Base-by-base conservation (phyloP, 2,888 invertebrate species). In the Lepidochrysops patricia region DNA sequence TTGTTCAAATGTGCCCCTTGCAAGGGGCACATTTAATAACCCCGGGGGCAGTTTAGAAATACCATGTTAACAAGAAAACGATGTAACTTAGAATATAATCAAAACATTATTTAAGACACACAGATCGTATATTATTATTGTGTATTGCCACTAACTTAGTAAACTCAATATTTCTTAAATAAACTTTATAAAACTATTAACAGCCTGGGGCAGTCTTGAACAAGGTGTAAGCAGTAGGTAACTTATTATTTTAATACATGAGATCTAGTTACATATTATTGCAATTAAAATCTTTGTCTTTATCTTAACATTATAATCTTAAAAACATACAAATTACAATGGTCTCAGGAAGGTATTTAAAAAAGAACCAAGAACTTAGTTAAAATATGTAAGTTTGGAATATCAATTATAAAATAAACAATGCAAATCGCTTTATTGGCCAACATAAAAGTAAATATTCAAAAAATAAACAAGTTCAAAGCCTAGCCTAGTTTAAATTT, bases 381-480 rank as follows among this genome's bases (percentile, higher is more conserved):
- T n/a, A n/a, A n/a, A n/a, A n/a, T n/a, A n/a, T n/a, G n/a, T n/a
- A n/a, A n/a, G n/a, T n/a, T n/a, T n/a, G n/a, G n/a, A 32, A 54
- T 54, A 54, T n/a, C n/a, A n/a, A n/a, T n/a, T n/a, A n/a, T n/a
- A n/a, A 54, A 54, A 54, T 54, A 32, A 54, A 54, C 54, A 54
- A 54, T 54, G 32, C 15, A 54, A 54, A 54, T 32, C 29, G 54
- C 54, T 32, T 50, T 50, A 50, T n/a, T n/a, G n/a, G n/a, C n/a
- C n/a, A n/a, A n/a, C n/a, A n/a, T n/a, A n/a, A n/a, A 50, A 32
- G 32, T 54, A 32, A 54, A 54, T 32, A 54, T 32, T 32, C 23
- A 26, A 23, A 50, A 50, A 2, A 58, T n/a, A n/a, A n/a, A n/a
- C n/a, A n/a, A n/a, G n/a, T n/a, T 58, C 29, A 27, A 48, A n/a